These are phyloP conservation scores for Leptopilina syphax DNA, from an alignment of 2,888 invertebrate genomes.

Conservation along the genomic window DNA sequence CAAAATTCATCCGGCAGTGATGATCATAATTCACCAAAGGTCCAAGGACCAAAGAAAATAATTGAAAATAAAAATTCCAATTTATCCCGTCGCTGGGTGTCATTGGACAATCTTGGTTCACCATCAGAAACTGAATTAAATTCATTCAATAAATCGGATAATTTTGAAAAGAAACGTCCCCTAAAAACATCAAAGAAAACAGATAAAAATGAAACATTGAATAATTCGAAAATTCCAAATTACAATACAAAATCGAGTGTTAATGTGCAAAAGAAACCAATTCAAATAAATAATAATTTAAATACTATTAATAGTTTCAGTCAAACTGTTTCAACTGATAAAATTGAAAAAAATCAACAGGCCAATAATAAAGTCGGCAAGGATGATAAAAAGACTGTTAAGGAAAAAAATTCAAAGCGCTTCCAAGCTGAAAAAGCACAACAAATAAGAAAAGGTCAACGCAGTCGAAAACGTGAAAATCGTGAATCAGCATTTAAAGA, in stretches of 20 bases:
- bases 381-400: constrained; percentile 77
- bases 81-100: constrained; percentile 77
- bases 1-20: constrained; percentile 80
- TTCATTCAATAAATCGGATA: constrained; percentile 68
- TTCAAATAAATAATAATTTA: constrained; percentile 70
- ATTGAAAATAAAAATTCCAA: constrained; percentile 75
- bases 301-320: constrained; percentile 68
- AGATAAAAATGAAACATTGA: constrained; percentile 74
- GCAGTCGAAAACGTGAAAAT: constrained; percentile 77
- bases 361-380: constrained; percentile 79
- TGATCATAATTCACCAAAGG: constrained; percentile 75
- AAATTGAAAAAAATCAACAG: constrained; percentile 71
- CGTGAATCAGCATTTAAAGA: constrained; percentile 72
- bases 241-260: constrained; percentile 64
- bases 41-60: constrained; percentile 70
- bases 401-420: constrained; percentile 76
- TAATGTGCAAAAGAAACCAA: constrained; percentile 68
- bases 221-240: constrained; percentile 75
- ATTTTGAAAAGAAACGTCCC: constrained; percentile 71
- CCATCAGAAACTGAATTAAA: constrained; percentile 67
- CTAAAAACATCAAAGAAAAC: constrained; percentile 63
- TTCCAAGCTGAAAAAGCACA: constrained; percentile 76
- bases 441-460: constrained; percentile 79
- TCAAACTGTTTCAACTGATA: constrained; percentile 67
- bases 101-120: constrained; percentile 72